phyloP scores from a whole-genome alignment of 1,140 invertebrate genomes.

The Saccostrea cuccullata region DNA sequence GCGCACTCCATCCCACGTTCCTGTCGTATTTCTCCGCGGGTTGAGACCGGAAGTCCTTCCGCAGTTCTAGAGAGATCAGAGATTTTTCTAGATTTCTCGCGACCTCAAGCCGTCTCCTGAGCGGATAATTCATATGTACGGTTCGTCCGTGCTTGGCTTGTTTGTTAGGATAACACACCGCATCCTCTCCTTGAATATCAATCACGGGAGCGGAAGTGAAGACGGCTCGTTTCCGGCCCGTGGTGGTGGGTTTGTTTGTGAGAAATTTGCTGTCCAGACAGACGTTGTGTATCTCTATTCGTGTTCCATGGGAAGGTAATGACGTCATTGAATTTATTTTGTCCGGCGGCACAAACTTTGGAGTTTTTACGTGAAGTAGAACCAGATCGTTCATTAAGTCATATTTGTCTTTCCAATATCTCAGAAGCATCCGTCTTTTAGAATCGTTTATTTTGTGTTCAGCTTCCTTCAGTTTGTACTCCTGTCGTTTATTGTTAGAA shows the following conservation, averaged over 20 bases:
- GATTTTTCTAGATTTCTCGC: conserved; percentile 44
- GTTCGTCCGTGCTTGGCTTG: conserved; percentile 51
- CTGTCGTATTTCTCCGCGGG: conserved; percentile 8
- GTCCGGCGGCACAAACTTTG: neutral
- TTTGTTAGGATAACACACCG: conserved; percentile 54
- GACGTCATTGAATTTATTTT: neutral
- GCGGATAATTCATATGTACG: conserved; percentile 44
- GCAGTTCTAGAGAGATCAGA: conserved; percentile 38
- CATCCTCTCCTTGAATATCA: conserved; percentile 50
- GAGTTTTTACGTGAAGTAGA: conserved; percentile 51
- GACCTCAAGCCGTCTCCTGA: conserved; percentile 42
- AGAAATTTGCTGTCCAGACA: conserved; percentile 51
- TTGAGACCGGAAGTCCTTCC: conserved; percentile 22
- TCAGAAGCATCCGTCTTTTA: conserved; percentile 42
- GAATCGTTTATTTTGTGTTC: conserved; percentile 49
- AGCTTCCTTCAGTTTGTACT: conserved; percentile 41
- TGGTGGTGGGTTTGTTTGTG: conserved; percentile 44
- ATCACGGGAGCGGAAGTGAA: conserved; percentile 39
- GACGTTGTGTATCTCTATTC: conserved; percentile 37
- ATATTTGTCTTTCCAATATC: conserved; percentile 55
- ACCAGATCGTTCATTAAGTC: conserved; percentile 55
- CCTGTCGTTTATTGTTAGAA: conserved; percentile 48
- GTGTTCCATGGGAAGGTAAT: neutral
- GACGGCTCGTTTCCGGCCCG: conserved; percentile 29
- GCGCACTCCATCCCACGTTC: neutral